Conservation (phyloP, 2,797 vertebrate genomes). For the Typhlichthys subterraneus region DNA sequence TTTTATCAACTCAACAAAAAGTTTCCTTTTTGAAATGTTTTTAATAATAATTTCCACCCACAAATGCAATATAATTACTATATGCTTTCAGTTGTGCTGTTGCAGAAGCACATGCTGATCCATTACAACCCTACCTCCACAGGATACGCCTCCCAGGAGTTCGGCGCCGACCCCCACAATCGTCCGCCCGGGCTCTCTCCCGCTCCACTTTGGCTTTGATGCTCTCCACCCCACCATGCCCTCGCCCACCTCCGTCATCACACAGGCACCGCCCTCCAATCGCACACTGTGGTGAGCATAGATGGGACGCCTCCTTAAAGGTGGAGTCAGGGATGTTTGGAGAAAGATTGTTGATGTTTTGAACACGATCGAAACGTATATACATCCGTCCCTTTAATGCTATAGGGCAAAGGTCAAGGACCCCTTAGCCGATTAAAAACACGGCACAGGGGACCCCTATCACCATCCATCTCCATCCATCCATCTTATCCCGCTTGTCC, state of each 20-base stretch:
- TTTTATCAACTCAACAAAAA: too few relatives aligned
- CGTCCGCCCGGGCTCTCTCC: constrained; percentile 92
- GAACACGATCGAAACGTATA: too few relatives aligned
- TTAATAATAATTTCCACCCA: too few relatives aligned
- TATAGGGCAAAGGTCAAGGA: too few relatives aligned
- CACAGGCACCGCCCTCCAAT: constrained; percentile 94
- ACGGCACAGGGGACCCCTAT: too few relatives aligned
- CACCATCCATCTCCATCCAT: too few relatives aligned
- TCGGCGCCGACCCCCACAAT: constrained; percentile 93
- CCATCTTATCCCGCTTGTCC: too few relatives aligned
- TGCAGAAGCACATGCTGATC: neutral
- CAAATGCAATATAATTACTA: neutral
- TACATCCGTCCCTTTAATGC: too few relatives aligned
- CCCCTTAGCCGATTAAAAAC: too few relatives aligned
- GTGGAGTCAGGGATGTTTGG: too few relatives aligned
- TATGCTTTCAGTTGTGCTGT: constrained; percentile 1
- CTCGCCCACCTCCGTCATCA: constrained; percentile 97
- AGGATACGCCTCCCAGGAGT: constrained; percentile 85
- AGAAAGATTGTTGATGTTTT: too few relatives aligned
- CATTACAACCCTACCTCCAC: constrained; percentile 22
- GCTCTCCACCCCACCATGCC: constrained; percentile 92
- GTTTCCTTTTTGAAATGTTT: too few relatives aligned
- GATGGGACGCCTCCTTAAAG: neutral
- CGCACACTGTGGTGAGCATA: constrained; percentile 89
- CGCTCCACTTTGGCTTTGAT: constrained; percentile 91